A percentile compares a stretch with the other conserved stretches of the same genome.
Conservation (phyloP, 1,140 invertebrate genomes). For the Papilio xuthus region DNA sequence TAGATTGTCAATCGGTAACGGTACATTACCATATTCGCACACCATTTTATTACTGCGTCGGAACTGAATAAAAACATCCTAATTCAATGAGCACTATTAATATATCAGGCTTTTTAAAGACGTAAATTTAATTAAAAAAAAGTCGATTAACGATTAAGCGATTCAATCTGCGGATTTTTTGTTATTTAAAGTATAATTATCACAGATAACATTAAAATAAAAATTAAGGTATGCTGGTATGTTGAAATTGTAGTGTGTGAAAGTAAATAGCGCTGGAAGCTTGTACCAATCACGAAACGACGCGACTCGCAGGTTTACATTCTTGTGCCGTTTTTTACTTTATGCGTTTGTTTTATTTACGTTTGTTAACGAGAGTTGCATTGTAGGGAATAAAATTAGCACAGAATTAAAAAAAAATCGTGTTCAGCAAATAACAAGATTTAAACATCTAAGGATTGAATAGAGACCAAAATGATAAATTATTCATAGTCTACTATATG, state of each 20-base stretch:
- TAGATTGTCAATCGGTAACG: conserved; percentile 59
- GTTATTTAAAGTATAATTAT: conserved; percentile 73
- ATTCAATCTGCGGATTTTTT: conserved; percentile 36
- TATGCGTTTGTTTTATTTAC: neutral
- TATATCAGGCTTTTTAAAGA: conserved; percentile 20
- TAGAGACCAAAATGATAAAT: too few species aligned
- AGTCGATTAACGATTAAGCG: conserved; percentile 22
- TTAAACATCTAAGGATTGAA: too few species aligned
- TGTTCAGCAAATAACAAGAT: too few species aligned
- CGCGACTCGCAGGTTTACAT: too few species aligned
- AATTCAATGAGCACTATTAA: conserved; percentile 39
- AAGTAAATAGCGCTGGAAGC: conserved; percentile 44
- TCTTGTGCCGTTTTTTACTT: too few species aligned
- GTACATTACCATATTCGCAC: conserved; percentile 53
- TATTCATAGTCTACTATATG: too few species aligned
- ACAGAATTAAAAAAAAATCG: too few species aligned
- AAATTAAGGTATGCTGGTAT: conserved; percentile 49
- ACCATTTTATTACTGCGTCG: conserved; percentile 44
- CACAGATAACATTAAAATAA: conserved; percentile 78
- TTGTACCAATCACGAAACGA: conserved; percentile 40
- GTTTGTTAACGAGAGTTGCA: neutral
- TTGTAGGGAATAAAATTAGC: too few species aligned
- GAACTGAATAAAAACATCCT: conserved; percentile 38
- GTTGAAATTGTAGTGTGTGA: conserved; percentile 48
- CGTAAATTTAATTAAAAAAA: conserved; percentile 12